Percentiles rank a stretch among this genome's conserved stretches.
These are phyloP conservation scores for Diacarnus erythraeanus DNA, from an alignment of 37 sponge, comb jelly and placozoan species.

Conservation along the genomic window DNA sequence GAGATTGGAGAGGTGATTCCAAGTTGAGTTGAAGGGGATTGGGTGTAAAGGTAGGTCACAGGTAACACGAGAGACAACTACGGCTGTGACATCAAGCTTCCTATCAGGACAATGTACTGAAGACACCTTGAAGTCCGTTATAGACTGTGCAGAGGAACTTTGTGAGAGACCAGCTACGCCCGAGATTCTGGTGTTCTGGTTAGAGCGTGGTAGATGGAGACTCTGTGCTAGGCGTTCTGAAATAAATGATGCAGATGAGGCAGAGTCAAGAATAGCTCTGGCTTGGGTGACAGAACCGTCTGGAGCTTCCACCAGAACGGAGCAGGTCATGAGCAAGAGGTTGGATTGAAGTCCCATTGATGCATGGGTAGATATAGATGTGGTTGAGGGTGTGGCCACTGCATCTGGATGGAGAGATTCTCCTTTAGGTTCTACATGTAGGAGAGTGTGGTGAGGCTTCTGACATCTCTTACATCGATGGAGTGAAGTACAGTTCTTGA, in stretches of 20 bases:
- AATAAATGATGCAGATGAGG: conserved; percentile 49
- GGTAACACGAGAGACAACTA: conserved; percentile 34
- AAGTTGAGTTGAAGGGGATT: conserved; percentile 4
- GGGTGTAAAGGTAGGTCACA: conserved; percentile 32
- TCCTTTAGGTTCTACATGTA: not conserved
- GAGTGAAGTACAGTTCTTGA: conserved; percentile 35
- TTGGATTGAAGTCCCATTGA: not conserved
- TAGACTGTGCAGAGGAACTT: conserved; percentile 5
- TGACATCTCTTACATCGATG: conserved; percentile 28
- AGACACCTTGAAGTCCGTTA: conserved; percentile 15
- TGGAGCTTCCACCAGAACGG: conserved; percentile 30
- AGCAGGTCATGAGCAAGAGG: conserved; percentile 45
- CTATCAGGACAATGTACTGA: not conserved
- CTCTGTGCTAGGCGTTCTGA: conserved; percentile 25
- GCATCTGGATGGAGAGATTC: no score
- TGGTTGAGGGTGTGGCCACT: not conserved
- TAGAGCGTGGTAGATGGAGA: conserved; percentile 15
- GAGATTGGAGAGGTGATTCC: conserved; percentile 30
- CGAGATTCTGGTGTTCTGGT: conserved; percentile 23
- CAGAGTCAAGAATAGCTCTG: conserved; percentile 43
- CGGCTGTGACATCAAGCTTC: conserved; percentile 27
- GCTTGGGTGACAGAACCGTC: conserved; percentile 21
- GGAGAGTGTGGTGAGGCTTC: conserved; percentile 45
- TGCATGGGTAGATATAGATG: not conserved
- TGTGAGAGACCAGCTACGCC: conserved; percentile 47